A percentile compares a stretch with the other conserved stretches of the same genome.
phyloP scores from a whole-genome alignment of 2,888 invertebrate species.

The Caenorhabditis sp. region DNA sequence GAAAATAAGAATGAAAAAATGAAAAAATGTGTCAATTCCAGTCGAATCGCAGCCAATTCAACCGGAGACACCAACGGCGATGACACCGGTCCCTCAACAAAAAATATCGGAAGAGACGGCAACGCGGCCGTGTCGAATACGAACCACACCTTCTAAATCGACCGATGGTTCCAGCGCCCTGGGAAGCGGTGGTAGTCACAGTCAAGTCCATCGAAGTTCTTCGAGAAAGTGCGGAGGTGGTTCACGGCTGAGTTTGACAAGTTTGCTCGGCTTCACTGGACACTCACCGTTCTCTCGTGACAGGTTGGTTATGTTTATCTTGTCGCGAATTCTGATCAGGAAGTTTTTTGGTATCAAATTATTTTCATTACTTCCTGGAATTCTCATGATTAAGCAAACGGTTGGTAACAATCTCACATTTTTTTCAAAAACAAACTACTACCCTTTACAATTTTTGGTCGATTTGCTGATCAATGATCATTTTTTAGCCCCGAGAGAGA shows the following conservation, averaged over 20 bases:
- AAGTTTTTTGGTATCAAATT: background rate
- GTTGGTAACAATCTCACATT: too few relatives aligned
- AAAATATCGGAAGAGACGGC: slow-evolving; percentile 55
- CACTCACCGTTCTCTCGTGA: slow-evolving; percentile 61
- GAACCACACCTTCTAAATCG: slow-evolving; percentile 57
- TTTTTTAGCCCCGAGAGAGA: background rate
- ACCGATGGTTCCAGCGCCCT: slow-evolving; percentile 42
- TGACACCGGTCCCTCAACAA: slow-evolving; percentile 26
- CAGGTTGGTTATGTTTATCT: slow-evolving; percentile 38
- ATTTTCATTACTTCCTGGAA: too few relatives aligned
- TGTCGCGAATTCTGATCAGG: background rate
- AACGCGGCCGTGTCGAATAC: slow-evolving; percentile 47
- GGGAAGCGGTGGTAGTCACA: background rate
- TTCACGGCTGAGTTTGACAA: slow-evolving; percentile 68
- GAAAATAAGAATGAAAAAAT: slow-evolving; percentile 21
- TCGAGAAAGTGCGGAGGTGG: slow-evolving; percentile 54
- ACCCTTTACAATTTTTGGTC: background rate
- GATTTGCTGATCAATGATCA: background rate
- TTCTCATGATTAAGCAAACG: too few relatives aligned
- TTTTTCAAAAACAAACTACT: background rate
- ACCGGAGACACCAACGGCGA: slow-evolving; percentile 10
- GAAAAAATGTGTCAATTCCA: slow-evolving; percentile 39
- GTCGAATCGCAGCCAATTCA: slow-evolving; percentile 55
- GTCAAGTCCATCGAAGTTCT: slow-evolving; percentile 23
- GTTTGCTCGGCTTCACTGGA: slow-evolving; percentile 67